Conservation (phyloP, 2,888 invertebrate species). For the Sarcophaga carnaria region DNA sequence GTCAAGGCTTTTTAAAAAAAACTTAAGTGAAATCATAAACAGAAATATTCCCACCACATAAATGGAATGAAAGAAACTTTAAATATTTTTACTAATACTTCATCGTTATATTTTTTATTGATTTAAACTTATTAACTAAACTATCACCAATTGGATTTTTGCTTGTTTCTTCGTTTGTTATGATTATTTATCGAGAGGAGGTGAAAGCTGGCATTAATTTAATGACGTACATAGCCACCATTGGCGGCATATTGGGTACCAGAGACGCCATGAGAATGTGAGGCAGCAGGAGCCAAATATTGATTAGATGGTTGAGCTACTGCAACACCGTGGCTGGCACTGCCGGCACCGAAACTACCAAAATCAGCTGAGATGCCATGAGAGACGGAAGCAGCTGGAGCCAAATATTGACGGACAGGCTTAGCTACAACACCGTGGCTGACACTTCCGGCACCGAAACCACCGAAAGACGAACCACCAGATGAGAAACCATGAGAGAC, state of each 20-base stretch:
- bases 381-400: conserved; percentile 49
- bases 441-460: conserved; percentile 13
- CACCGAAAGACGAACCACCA: conserved; percentile 13
- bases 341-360: conserved; percentile 4
- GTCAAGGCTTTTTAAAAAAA: no score
- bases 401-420: conserved; percentile 35
- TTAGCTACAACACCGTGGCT: conserved; percentile 36
- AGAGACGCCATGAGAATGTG: conserved; percentile 4
- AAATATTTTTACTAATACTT: not conserved
- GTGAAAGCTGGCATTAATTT: no score
- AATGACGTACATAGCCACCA: conserved; percentile 72
- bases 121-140: not conserved
- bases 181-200: not conserved
- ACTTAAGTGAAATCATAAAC: no score
- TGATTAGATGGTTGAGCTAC: conserved; percentile 43
- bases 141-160: not conserved
- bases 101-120: not conserved
- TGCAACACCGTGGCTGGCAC: not conserved
- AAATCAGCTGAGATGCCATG: conserved; percentile 24
- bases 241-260: conserved; percentile 74
- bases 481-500: conserved; percentile 48
- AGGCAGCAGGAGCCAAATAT: conserved; percentile 68
- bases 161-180: not conserved
- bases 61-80: not conserved
- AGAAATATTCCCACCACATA: not conserved